These are phyloP conservation scores for Pangasius macronema DNA, from an alignment of 2,797 vertebrate species.

Conservation along the genomic window DNA sequence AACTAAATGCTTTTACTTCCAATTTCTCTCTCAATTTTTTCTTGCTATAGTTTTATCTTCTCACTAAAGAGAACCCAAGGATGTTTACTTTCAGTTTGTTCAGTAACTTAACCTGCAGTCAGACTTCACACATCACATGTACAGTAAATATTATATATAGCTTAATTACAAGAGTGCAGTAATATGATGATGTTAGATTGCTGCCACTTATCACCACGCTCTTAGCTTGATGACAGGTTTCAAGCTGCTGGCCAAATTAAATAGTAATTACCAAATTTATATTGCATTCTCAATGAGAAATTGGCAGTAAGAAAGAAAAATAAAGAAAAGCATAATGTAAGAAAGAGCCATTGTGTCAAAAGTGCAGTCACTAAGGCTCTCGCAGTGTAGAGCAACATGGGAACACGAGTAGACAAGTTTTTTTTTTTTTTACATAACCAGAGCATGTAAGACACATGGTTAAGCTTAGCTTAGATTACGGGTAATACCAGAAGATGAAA, in stretches of 20 bases:
- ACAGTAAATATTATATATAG: background rate
- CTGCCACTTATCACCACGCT: constrained; percentile 6
- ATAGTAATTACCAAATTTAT: constrained; percentile 18
- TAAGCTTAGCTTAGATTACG: constrained; percentile 46
- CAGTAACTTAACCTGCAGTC: background rate
- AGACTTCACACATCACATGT: background rate
- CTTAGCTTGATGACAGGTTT: background rate
- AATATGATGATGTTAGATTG: background rate
- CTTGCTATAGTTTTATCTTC: constrained; percentile 9
- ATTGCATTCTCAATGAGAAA: background rate
- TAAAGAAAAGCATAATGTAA: constrained; percentile 21
- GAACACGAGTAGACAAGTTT: background rate
- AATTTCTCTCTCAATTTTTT: background rate
- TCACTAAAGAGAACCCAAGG: background rate
- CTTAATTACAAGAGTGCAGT: background rate
- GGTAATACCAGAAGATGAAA: constrained; percentile 43
- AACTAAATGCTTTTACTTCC: constrained; percentile 25
- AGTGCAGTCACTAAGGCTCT: background rate
- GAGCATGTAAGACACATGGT: background rate
- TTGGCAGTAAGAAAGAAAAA: constrained; percentile 20
- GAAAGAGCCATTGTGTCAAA: background rate
- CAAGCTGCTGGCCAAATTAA: constrained; percentile 20
- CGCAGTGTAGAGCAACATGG: background rate
- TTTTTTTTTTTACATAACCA: background rate
- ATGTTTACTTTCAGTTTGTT: background rate